A percentile compares a stretch with the other conserved stretches of the same genome.
Conservation (phyloP, 1,140 invertebrate genomes). For the Acromyrmex heyeri region DNA sequence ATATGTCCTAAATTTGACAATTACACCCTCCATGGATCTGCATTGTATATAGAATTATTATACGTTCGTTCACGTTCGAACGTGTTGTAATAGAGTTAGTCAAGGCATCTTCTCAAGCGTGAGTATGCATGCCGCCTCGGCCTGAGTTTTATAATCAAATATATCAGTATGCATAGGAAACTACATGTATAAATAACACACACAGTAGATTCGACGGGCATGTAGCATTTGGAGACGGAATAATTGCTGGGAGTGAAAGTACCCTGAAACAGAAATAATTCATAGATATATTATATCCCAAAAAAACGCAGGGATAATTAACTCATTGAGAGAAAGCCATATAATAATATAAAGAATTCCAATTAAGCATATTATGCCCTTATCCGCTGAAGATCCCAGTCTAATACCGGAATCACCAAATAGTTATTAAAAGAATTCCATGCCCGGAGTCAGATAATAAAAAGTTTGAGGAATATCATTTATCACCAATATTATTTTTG, state of each 20-base stretch:
- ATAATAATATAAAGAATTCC: conserved; percentile 15
- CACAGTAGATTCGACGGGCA: conserved; percentile 91
- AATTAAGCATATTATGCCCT: conserved; percentile 12
- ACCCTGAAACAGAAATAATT: conserved; percentile 87
- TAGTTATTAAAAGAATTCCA: conserved; percentile 1
- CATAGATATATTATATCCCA: not conserved
- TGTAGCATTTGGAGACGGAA: conserved; percentile 90
- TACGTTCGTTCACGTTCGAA: conserved; percentile 23
- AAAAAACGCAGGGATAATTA: not conserved
- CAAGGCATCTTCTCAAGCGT: conserved; percentile 62
- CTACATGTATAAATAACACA: conserved; percentile 86
- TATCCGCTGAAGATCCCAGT: not conserved
- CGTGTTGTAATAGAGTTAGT: conserved; percentile 5
- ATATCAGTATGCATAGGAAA: conserved; percentile 81
- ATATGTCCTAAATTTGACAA: conserved; percentile 25
- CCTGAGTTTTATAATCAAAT: conserved; percentile 75
- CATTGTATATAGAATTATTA: conserved; percentile 57
- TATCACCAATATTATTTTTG: conserved; percentile 10
- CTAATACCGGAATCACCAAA: conserved; percentile 8
- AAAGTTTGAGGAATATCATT: conserved; percentile 25
- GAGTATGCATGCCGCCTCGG: conserved; percentile 64
- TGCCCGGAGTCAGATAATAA: not conserved
- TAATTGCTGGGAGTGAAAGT: conserved; percentile 90
- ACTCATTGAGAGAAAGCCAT: not conserved
- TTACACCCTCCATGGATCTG: conserved; percentile 33